A percentile compares a stretch with the other conserved stretches of the same genome.
Evolutionary conservation across 2,888 invertebrate species (phyloP).

Genomic region (Drosophila silvestris): DNA sequence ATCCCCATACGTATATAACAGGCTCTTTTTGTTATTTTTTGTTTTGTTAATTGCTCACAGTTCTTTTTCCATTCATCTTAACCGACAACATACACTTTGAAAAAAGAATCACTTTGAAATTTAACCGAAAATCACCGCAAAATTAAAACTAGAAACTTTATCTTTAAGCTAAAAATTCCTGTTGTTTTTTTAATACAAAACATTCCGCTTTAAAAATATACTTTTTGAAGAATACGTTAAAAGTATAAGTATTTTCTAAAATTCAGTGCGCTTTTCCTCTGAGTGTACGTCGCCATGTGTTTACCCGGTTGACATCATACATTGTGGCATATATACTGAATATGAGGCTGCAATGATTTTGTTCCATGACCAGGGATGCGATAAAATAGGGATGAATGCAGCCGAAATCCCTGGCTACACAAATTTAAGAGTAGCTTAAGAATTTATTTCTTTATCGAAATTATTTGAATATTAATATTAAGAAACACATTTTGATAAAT

Average conservation of each 20-base stretch:
- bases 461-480: not conserved
- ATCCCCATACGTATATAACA: not conserved
- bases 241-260: not conserved
- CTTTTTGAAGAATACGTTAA: not conserved
- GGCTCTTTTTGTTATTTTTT: not conserved
- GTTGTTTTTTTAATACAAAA: not conserved
- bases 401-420: not conserved
- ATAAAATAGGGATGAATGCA: not conserved
- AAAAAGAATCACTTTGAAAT: not conserved
- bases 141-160: not conserved
- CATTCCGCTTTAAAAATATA: not conserved
- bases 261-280: not conserved
- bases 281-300: constrained; percentile 19
- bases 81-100: not conserved
- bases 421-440: not conserved
- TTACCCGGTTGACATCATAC: constrained; percentile 50
- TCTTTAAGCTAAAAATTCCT: rapidly evolving
- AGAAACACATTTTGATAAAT: not conserved
- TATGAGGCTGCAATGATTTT: constrained; percentile 28
- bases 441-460: not conserved
- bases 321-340: constrained; percentile 48
- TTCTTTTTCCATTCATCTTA: not conserved
- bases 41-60: not conserved
- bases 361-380: constrained; percentile 27
- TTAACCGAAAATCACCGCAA: not conserved